Conservation (phyloP, 2,113 vertebrate species). For the Oryzias curvinotus region DNA sequence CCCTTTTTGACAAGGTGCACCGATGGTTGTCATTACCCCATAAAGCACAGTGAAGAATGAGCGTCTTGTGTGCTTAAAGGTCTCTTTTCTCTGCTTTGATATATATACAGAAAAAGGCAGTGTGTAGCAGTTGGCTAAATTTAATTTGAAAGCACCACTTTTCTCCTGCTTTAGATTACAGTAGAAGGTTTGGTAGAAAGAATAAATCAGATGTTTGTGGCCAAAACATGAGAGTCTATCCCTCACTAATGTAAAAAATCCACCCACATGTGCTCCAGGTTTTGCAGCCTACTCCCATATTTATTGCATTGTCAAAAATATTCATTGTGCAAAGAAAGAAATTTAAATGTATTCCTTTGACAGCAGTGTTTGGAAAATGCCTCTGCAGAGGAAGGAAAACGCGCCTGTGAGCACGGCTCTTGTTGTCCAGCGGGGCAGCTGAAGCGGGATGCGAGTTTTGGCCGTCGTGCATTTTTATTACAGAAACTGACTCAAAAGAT, state of each 20-base stretch:
- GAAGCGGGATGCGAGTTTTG: slow-evolving; percentile 48
- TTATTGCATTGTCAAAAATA: slow-evolving; percentile 32
- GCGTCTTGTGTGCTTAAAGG: slow-evolving; percentile 5
- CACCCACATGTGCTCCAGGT: slow-evolving; percentile 43
- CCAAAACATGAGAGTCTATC: slow-evolving; percentile 45
- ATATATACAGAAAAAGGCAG: slow-evolving; percentile 22
- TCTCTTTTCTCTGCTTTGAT: slow-evolving; percentile 11
- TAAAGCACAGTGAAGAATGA: background rate
- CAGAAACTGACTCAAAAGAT: slow-evolving; percentile 66
- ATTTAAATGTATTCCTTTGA: slow-evolving; percentile 25
- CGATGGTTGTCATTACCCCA: slow-evolving; percentile 9
- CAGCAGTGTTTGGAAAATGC: slow-evolving; percentile 38
- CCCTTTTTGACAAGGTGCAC: slow-evolving; percentile 8
- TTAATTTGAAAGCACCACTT: slow-evolving; percentile 23
- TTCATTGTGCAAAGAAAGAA: slow-evolving; percentile 38
- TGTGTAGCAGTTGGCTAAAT: slow-evolving; percentile 13
- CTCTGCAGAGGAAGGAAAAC: slow-evolving; percentile 13
- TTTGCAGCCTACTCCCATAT: slow-evolving; percentile 46
- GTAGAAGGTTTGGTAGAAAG: slow-evolving; percentile 31
- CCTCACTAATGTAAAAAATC: slow-evolving; percentile 51
- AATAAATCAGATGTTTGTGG: slow-evolving; percentile 59
- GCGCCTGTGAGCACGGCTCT: slow-evolving; percentile 26
- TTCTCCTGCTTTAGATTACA: slow-evolving; percentile 31
- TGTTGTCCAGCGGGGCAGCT: slow-evolving; percentile 50
- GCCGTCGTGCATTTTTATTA: slow-evolving; percentile 54